Evolutionary conservation across 2,113 vertebrate species (phyloP).

Genomic region (Scortum barcoo): DNA sequence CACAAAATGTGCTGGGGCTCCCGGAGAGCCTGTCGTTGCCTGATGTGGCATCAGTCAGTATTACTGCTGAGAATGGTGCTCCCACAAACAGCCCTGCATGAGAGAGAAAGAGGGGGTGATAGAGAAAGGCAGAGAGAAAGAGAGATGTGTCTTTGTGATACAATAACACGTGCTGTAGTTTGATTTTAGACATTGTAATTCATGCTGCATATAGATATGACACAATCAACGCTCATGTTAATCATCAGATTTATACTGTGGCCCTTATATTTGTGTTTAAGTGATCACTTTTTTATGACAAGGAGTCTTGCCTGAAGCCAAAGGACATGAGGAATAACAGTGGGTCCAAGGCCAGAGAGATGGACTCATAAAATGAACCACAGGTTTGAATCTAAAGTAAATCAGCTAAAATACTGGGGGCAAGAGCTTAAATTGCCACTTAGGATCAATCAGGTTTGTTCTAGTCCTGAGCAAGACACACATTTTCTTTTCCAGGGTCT

Average conservation of each 20-base stretch:
- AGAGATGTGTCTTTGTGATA: constrained; percentile 7
- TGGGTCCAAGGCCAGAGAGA: not conserved
- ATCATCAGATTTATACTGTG: not conserved
- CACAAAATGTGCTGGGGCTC: constrained; percentile 57
- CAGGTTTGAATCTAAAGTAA: constrained; percentile 7
- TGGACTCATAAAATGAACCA: not conserved
- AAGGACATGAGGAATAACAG: constrained; percentile 4
- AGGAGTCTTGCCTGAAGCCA: constrained; percentile 18
- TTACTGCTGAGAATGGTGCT: constrained; percentile 41
- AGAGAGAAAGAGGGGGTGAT: constrained; percentile 20
- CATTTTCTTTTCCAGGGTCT: not conserved
- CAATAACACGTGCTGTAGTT: not conserved
- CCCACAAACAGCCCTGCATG: constrained; percentile 31
- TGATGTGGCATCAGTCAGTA: constrained; percentile 67
- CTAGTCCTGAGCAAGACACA: constrained; percentile 7
- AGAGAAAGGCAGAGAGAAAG: not conserved
- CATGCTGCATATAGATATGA: not conserved
- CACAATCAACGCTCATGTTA: not conserved
- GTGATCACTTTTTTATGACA: constrained; percentile 1
- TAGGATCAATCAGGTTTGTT: constrained; percentile 19
- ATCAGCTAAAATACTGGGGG: not conserved
- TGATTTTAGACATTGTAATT: not conserved
- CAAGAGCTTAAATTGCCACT: not conserved
- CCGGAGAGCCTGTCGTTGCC: constrained; percentile 39
- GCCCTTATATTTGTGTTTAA: constrained; percentile 4